Evolutionary conservation across 92 coral and sea anemone species (phyloP), one percentile per base, ranked within the genome.

Genomic region (Parazoanthus atlanticus): DNA sequence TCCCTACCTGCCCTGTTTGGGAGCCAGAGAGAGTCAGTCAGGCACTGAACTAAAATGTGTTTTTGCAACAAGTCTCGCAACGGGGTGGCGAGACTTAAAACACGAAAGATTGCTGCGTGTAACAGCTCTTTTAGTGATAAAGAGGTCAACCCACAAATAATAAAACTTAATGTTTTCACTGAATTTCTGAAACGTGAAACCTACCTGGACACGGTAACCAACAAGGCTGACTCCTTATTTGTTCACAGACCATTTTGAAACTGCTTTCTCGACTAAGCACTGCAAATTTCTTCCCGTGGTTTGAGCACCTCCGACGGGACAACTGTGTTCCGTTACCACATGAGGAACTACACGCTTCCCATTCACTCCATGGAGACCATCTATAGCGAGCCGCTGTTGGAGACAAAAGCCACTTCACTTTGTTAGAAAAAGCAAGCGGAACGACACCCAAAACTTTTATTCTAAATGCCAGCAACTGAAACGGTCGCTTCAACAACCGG

Each of bases 251-350:
- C 21, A 23, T 38, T 56, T 33, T 33, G 16, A 58, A 58, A 56
- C 46, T 81, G 85, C 31, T 32, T 33, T 58, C 19, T 61, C 28
- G 74, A 61, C 21, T 19, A 5, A 16, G 6, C 71, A 2, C 28
- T 30, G n/a, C 8, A 36, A 23, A 56, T 23, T 31, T 23, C 13
- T 19, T 23, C 13, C 10, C 19, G 74, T 81, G 10, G 67, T 32
- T 61, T 61, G 71, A 19, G 71, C 85, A 81, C 74, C 46, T 28
- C 5, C 85, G 85, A 61, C 74, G 85, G 21, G 85, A 81, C 30
- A 17, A 2, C 74, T 61, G 85, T 28, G 74, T 81, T 58, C 85
- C 85, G 23, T 81, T 81, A 2, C 85, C 85, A 81, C 85, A 81
- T 46, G 52, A 15, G 26, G 73, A 31, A 32, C 73, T 81, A 65